phyloP scores from a whole-genome alignment of 2,888 invertebrate species.

The Spodoptera exigua region DNA sequence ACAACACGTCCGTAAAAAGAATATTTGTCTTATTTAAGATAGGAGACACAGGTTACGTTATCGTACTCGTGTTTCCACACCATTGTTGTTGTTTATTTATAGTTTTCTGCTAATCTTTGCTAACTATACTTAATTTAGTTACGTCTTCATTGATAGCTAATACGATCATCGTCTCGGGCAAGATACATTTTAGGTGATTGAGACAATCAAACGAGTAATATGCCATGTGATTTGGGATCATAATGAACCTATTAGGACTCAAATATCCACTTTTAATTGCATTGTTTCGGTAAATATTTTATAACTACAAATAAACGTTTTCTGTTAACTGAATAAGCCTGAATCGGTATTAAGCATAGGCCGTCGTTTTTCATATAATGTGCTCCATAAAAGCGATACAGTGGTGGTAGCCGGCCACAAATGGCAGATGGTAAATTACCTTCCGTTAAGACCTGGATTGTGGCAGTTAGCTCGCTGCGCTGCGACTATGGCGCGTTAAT shows the following conservation, averaged over 20 bases:
- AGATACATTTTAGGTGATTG: no score
- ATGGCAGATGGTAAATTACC: slow-evolving; percentile 79
- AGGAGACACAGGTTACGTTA: slow-evolving; percentile 57
- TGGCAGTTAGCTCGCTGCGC: slow-evolving; percentile 70
- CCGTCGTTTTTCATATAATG: slow-evolving; percentile 59
- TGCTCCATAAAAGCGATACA: slow-evolving; percentile 58
- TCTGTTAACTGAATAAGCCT: slow-evolving; percentile 14
- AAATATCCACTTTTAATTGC: no score
- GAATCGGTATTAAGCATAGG: slow-evolving; percentile 34
- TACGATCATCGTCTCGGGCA: no score
- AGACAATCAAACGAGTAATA: no score
- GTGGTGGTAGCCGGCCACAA: slow-evolving; percentile 63
- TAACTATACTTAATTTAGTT: no score
- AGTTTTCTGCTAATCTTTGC: not conserved
- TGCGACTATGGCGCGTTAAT: slow-evolving; percentile 73
- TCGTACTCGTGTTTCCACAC: slow-evolving; percentile 34
- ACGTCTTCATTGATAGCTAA: no score
- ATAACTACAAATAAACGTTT: slow-evolving; percentile 39
- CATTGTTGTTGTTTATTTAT: slow-evolving; percentile 1
- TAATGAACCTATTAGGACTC: no score
- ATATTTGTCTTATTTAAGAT: slow-evolving; percentile 66
- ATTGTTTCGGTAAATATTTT: not conserved
- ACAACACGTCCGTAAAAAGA: slow-evolving; percentile 62
- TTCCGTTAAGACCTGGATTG: slow-evolving; percentile 82
- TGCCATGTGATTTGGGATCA: no score